Evolutionary conservation across 2,113 vertebrate species (phyloP), one percentile per base, ranked within the genome.

Genomic region (Trematomus loennbergii): DNA sequence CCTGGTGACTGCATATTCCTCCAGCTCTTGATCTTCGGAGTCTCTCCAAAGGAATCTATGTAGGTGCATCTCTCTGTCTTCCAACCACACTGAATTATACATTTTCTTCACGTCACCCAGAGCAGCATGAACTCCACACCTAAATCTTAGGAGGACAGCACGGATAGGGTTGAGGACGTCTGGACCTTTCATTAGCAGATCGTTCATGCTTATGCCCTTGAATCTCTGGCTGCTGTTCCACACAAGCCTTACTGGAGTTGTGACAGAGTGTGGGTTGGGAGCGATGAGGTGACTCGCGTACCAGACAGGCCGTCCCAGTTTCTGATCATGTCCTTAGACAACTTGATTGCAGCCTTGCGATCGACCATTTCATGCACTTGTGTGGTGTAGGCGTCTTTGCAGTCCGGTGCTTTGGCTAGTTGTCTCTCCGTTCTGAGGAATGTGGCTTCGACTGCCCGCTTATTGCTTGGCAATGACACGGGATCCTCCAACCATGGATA

Each of bases 41-140:
- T 87, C 73, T 3, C 61, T n/a, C 82, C 77, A 85, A 0, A 89
- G 80, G 12, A 86, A 88, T 8, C 78, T 59, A 4, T 88, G 83
- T 0, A 88, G 18, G 5, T 88, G 71, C 10, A 81, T 18, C 2
- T 82, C 81, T 0, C 2, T 0, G 0, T 88, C 79, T 3, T 89
- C 63, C 6, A 86, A 15, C 84, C 82, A 87, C 0, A 87, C 71
- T 2, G 80, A 84, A 1, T 78, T 87, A 1, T 78, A 86, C 69
- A 83, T 82, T 11, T 81, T 81, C 0, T 72, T 78, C 5, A 86
- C 77, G 58, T 83, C 82, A 0, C 78, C 72, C 0, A 83, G 20
- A 0, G 86, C 79, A 9, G 72, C 79, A 33, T 48, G 20, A 0
- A 43, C 18, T 0, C 83, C 49, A 4, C 12, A 11, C 7, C 73